Conservation (phyloP, 1,140 invertebrate genomes). For the Colletes latitarsis region DNA sequence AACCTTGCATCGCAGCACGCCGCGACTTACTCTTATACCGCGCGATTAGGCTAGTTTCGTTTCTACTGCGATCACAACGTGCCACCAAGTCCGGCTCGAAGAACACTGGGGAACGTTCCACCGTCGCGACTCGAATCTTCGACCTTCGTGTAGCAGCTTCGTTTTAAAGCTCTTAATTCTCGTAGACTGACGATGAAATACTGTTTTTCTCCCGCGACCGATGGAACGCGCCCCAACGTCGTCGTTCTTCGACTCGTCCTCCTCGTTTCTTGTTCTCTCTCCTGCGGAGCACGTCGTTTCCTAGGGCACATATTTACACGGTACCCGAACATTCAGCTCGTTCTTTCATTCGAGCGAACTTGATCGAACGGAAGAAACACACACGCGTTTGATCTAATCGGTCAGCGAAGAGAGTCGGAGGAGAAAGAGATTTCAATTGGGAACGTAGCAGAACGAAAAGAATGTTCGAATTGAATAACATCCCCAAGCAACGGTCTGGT, state of each 20-base stretch:
- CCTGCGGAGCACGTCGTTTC: conserved; percentile 8
- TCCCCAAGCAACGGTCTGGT: conserved; percentile 2
- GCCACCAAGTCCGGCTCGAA: conserved; percentile 17
- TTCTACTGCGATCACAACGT: conserved; percentile 37
- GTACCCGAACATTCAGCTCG: conserved; percentile 44
- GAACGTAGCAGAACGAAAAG: conserved; percentile 36
- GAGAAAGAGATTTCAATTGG: background rate
- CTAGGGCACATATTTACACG: conserved; percentile 56
- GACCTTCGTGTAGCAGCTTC: background rate
- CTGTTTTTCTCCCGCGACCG: background rate
- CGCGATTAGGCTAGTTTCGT: conserved; percentile 15
- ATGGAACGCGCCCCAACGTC: conserved; percentile 20
- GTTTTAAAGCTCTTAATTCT: too few species aligned
- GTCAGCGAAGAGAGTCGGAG: background rate
- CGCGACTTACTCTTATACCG: background rate
- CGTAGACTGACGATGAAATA: too few species aligned
- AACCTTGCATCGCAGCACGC: conserved; percentile 28
- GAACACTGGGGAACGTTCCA: conserved; percentile 1
- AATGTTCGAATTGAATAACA: conserved; percentile 46
- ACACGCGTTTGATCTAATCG: conserved; percentile 7
- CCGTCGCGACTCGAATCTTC: background rate
- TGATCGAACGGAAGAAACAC: conserved; percentile 14
- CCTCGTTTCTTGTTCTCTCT: conserved; percentile 27
- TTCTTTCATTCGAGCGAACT: conserved; percentile 11
- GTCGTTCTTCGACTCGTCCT: conserved; percentile 32